Conservation (phyloP, 1,140 invertebrate species). For the Pachypsylla venusta region DNA sequence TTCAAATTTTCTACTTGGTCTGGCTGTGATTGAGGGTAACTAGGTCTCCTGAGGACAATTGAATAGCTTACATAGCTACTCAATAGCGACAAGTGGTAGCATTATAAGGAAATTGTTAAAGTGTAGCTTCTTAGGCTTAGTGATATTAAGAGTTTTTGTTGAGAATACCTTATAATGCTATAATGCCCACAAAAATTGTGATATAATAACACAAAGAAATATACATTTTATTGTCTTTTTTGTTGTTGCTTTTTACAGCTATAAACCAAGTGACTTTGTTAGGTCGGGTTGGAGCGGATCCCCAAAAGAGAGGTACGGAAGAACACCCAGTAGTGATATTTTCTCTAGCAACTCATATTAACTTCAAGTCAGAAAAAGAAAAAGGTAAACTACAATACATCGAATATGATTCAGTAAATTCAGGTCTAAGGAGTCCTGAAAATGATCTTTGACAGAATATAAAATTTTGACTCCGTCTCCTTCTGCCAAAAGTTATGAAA, state of each 20-base stretch:
- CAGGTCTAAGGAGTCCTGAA: too few relatives aligned
- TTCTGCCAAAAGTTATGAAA: too few relatives aligned
- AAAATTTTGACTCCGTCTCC: too few relatives aligned
- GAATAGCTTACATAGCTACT: not conserved
- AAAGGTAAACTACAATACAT: too few relatives aligned
- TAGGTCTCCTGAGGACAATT: too few relatives aligned
- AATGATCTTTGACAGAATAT: too few relatives aligned
- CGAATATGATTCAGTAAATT: too few relatives aligned
- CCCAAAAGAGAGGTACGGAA: constrained; percentile 62
- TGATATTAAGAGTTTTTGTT: too few relatives aligned
- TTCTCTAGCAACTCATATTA: constrained; percentile 75
- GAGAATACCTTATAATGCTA: not conserved
- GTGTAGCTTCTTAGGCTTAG: too few relatives aligned
- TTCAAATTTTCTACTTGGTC: too few relatives aligned
- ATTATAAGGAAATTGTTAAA: not conserved
- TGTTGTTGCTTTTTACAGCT: constrained; percentile 37
- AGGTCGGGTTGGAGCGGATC: constrained; percentile 71
- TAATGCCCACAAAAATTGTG: not conserved
- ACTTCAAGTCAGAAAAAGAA: constrained; percentile 43
- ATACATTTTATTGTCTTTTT: not conserved
- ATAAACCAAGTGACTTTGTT: constrained; percentile 74
- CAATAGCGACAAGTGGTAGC: not conserved
- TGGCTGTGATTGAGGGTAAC: too few relatives aligned
- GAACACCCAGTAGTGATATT: constrained; percentile 78
- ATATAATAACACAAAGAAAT: not conserved